phyloP scores from a whole-genome alignment of 1,140 invertebrate species.

The Ganaspis sp. region DNA sequence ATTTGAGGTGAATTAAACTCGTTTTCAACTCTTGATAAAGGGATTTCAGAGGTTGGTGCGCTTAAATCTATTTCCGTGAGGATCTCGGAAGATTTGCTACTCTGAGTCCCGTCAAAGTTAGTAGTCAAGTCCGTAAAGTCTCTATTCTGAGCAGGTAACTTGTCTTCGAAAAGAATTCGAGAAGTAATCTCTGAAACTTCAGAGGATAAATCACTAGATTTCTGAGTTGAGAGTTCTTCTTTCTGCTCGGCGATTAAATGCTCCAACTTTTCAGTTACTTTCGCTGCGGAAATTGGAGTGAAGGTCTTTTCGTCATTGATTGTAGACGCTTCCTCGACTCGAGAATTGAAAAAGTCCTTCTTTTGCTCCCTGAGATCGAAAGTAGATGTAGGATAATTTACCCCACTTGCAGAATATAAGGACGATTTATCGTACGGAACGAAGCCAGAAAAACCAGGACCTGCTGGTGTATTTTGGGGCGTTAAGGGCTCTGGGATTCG shows the following conservation, averaged over 20 bases:
- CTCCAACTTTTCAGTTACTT: conserved; percentile 69
- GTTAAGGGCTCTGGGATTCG: conserved; percentile 63
- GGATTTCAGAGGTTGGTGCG: not conserved
- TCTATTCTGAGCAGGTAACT: not conserved
- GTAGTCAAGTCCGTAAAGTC: not conserved
- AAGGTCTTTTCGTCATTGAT: conserved; percentile 54
- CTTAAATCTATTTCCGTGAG: conserved; percentile 56
- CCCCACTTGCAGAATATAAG: not conserved
- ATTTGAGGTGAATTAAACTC: not conserved
- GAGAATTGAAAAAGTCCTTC: not conserved
- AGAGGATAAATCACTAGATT: conserved; percentile 33
- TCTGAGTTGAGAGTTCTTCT: conserved; percentile 42
- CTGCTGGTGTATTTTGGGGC: conserved; percentile 71
- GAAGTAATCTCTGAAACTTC: conserved; percentile 43
- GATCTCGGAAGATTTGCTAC: conserved; percentile 34
- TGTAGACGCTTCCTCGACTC: conserved; percentile 18
- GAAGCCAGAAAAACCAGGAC: conserved; percentile 59
- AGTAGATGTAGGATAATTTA: conserved; percentile 38
- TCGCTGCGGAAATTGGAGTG: conserved; percentile 65
- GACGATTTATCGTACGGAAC: conserved; percentile 34
- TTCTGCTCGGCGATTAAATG: conserved; percentile 66
- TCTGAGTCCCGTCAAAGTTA: conserved; percentile 4
- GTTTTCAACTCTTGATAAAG: not conserved
- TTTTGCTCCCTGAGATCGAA: conserved; percentile 34
- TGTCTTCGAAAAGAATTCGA: conserved; percentile 24